These are phyloP conservation scores for Erethizon dorsatum DNA, from an alignment of 2,797 vertebrate species.

Conservation along the genomic window DNA sequence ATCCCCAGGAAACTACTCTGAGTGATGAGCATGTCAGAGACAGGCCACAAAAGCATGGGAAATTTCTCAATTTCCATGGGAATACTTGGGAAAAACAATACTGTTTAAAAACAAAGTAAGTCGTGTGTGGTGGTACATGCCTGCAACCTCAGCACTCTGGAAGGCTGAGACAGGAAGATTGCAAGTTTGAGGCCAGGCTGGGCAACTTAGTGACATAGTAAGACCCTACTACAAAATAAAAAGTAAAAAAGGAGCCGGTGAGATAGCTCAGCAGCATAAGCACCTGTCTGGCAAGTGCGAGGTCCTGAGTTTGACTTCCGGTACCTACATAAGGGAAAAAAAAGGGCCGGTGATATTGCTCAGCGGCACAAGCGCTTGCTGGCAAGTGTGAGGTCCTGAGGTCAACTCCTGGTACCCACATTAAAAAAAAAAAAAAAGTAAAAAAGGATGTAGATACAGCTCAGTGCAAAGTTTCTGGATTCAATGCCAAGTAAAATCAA, in stretches of 20 bases:
- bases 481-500: neutral
- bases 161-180: neutral
- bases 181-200: neutral
- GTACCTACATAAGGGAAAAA: too few species aligned
- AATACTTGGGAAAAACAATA: conserved; percentile 65
- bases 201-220: neutral
- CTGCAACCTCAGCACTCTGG: neutral
- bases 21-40: conserved; percentile 28
- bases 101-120: neutral
- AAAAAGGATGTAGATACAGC: neutral
- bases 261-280: too few species aligned
- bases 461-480: neutral
- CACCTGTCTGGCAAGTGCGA: too few species aligned
- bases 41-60: conserved; percentile 71
- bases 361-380: too few species aligned
- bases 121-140: neutral
- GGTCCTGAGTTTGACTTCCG: too few species aligned
- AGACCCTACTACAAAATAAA: neutral
- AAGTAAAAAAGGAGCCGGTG: neutral
- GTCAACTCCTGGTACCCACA: too few species aligned
- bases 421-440: neutral
- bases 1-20: neutral
- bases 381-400: too few species aligned
- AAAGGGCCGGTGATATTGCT: too few species aligned
- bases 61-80: conserved; percentile 50